Conservation (phyloP, 2,888 invertebrate genomes). For the Julus scandinavius region DNA sequence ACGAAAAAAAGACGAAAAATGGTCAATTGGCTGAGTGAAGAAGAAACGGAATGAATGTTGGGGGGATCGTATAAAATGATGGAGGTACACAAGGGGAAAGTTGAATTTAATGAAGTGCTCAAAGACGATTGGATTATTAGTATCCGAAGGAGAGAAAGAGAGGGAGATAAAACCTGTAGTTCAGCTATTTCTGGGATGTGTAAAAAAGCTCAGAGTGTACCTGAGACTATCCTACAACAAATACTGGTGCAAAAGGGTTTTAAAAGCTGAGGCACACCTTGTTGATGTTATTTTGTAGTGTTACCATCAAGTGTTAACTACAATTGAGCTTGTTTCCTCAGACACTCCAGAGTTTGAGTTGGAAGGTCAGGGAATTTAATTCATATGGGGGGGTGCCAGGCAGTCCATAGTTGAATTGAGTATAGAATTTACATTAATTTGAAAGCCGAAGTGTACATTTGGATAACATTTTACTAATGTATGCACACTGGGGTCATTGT, state of each 20-base stretch:
- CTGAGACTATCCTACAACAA: neutral
- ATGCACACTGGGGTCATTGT: conserved; percentile 1
- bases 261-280: neutral
- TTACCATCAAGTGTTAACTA: no score
- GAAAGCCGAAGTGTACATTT: neutral
- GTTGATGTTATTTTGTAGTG: neutral
- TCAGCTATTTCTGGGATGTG: neutral
- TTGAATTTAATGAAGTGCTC: conserved; percentile 50
- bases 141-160: neutral
- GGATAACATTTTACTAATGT: neutral
- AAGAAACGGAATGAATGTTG: conserved; percentile 11
- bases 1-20: conserved; percentile 36
- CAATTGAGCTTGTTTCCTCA: no score
- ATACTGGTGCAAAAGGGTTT: neutral
- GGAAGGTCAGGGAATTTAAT: neutral
- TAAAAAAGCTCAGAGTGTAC: neutral
- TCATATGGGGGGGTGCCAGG: no score
- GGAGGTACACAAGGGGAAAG: conserved; percentile 39
- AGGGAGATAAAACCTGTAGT: neutral
- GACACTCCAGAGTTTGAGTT: neutral
- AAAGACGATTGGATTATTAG: conserved; percentile 22
- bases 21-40: conserved; percentile 26
- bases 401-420: no score
- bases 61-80: conserved; percentile 49
- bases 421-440: neutral